Conservation (phyloP, 2,797 vertebrate genomes). For the Parambassis ranga region DNA sequence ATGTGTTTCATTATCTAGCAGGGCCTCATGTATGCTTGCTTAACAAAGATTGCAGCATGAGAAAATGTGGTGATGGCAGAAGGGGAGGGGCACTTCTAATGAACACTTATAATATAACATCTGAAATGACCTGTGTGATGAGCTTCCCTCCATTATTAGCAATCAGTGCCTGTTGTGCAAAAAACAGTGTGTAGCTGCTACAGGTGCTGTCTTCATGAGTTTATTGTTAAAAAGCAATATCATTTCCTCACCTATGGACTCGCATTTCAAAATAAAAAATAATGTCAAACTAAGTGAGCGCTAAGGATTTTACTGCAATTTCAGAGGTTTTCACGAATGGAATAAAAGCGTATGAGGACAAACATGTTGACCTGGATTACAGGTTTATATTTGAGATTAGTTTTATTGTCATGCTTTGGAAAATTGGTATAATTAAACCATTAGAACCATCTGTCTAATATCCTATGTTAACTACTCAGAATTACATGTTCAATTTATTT, state of each 20-base stretch:
- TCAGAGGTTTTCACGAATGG: no score
- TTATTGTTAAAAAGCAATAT: background rate
- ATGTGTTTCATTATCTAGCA: conserved; percentile 48
- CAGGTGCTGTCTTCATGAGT: background rate
- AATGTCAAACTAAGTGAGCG: no score
- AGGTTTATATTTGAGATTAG: no score
- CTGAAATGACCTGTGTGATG: conserved; percentile 33
- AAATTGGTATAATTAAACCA: conserved; percentile 1
- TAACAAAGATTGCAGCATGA: conserved; percentile 35
- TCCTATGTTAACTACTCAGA: background rate
- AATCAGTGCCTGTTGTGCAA: conserved; percentile 4
- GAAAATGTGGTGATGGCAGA: conserved; percentile 9
- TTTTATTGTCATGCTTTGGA: background rate
- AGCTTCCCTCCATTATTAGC: conserved; percentile 9
- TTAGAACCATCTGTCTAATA: background rate
- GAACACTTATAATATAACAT: conserved; percentile 21
- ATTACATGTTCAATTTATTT: background rate
- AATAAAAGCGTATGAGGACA: no score
- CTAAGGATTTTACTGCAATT: no score
- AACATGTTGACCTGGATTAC: no score
- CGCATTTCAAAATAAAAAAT: no score
- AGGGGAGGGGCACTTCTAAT: background rate
- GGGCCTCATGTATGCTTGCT: background rate
- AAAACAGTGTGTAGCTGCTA: background rate
- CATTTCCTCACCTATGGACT: background rate